Conservation (phyloP, 2,888 invertebrate genomes). For the Apotomis capreana region DNA sequence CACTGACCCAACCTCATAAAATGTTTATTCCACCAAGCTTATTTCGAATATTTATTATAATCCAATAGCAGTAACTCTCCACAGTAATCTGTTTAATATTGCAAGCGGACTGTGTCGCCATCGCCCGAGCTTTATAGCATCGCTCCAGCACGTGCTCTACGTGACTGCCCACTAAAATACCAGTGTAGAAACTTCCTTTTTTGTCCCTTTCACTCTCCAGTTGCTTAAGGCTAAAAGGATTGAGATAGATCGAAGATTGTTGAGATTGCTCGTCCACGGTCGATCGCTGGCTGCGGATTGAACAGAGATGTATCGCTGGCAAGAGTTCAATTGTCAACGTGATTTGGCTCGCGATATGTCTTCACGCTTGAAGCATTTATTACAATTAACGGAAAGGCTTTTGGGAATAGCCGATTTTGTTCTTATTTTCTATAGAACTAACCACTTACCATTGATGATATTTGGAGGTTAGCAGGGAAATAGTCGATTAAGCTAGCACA, state of each 20-base stretch:
- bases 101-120: constrained; percentile 22
- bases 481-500: too few species aligned
- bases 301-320: constrained; percentile 15
- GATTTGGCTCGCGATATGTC: constrained; percentile 4
- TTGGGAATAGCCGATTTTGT: background rate
- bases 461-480: background rate
- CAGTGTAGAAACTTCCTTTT: background rate
- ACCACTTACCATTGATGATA: background rate
- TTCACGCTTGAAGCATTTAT: background rate
- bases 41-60: constrained; percentile 24
- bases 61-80: constrained; percentile 28
- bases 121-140: constrained; percentile 24
- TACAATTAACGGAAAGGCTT: background rate
- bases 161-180: constrained; percentile 15
- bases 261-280: constrained; percentile 15
- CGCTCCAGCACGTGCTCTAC: constrained; percentile 15
- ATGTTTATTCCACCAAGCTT: constrained; percentile 13
- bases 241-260: constrained; percentile 2
- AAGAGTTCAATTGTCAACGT: constrained; percentile 14
- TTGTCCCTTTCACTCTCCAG: background rate
- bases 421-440: background rate
- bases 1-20: constrained; percentile 7
- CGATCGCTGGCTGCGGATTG: background rate
- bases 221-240: background rate
- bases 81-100: constrained; percentile 32